Evolutionary conservation across 2,888 invertebrate species (phyloP).

Genomic region (Agrotis exclamationis): DNA sequence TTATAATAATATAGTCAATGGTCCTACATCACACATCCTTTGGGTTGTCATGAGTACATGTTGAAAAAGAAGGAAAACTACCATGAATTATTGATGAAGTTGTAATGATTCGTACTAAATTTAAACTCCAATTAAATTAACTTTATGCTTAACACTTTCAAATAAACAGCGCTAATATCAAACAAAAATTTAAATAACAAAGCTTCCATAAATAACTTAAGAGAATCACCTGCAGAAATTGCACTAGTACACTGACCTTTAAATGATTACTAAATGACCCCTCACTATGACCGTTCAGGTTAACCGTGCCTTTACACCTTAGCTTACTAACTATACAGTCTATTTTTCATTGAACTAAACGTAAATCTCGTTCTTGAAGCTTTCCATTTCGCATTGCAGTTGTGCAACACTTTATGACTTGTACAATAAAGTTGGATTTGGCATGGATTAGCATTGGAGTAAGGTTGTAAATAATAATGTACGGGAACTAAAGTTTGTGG

Average conservation of each 20-base stretch:
- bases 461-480: constrained; percentile 51
- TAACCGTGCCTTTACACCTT: constrained; percentile 3
- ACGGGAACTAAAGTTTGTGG: constrained; percentile 55
- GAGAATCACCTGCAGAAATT: constrained; percentile 55
- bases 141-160: no score
- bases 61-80: no score
- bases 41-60: no score
- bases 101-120: no score
- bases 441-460: not conserved
- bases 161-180: constrained; percentile 11
- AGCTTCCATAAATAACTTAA: constrained; percentile 35
- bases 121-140: no score
- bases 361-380: constrained; percentile 22
- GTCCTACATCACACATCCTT: no score
- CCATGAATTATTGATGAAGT: no score
- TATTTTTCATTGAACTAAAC: constrained; percentile 4
- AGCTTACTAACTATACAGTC: not conserved
- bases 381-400: constrained; percentile 13
- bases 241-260: constrained; percentile 76
- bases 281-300: constrained; percentile 71
- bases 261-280: constrained; percentile 77
- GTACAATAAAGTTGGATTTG: constrained; percentile 11
- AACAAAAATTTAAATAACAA: constrained; percentile 20
- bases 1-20: no score
- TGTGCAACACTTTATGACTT: constrained; percentile 2